A percentile compares a stretch with the other conserved stretches of the same genome.
These are phyloP conservation scores for Meliscaeva auricollis DNA, from an alignment of 2,888 invertebrate species.

Conservation along the genomic window DNA sequence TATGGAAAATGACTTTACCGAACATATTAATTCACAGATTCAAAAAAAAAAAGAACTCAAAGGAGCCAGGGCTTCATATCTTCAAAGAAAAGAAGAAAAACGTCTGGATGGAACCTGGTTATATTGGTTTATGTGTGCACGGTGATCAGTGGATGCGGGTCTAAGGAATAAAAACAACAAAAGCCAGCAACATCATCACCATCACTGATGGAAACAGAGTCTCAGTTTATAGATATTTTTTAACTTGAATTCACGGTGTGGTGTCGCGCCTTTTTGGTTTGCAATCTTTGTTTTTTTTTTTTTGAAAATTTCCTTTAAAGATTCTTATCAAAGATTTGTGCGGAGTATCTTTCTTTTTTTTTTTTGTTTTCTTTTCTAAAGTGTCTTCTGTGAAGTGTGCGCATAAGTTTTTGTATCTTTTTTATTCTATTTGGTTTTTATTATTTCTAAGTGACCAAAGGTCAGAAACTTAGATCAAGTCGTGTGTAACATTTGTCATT, in stretches of 20 bases:
- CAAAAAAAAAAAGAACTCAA: slow-evolving; percentile 11
- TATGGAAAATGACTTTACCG: slow-evolving; percentile 69
- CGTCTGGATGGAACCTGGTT: slow-evolving; percentile 35
- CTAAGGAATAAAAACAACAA: background rate
- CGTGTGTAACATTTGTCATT: slow-evolving; percentile 72
- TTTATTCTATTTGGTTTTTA: slow-evolving; percentile 30
- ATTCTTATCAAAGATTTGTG: slow-evolving; percentile 56
- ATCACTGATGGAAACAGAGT: background rate
- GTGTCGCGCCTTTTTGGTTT: slow-evolving; percentile 55
- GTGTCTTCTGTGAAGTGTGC: slow-evolving; percentile 46
- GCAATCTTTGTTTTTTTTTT: slow-evolving; percentile 49
- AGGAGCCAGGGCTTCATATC: too few relatives aligned
- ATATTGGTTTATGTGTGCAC: slow-evolving; percentile 62
- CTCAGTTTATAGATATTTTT: slow-evolving; percentile 35
- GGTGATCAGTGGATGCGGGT: slow-evolving; percentile 61
- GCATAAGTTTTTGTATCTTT: too few relatives aligned
- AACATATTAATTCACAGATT: slow-evolving; percentile 74
- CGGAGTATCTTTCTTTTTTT: slow-evolving; percentile 22
- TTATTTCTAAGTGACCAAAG: slow-evolving; percentile 64
- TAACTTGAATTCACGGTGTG: slow-evolving; percentile 66
- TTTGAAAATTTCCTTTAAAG: slow-evolving; percentile 29
- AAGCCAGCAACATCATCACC: slow-evolving; percentile 14
- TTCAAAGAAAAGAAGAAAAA: slow-evolving; percentile 40
- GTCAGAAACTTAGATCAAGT: slow-evolving; percentile 59
- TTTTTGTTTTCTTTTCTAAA: background rate